Base-by-base conservation (phyloP, 2,888 invertebrate genomes). In the Parthenolecanium corni region DNA sequence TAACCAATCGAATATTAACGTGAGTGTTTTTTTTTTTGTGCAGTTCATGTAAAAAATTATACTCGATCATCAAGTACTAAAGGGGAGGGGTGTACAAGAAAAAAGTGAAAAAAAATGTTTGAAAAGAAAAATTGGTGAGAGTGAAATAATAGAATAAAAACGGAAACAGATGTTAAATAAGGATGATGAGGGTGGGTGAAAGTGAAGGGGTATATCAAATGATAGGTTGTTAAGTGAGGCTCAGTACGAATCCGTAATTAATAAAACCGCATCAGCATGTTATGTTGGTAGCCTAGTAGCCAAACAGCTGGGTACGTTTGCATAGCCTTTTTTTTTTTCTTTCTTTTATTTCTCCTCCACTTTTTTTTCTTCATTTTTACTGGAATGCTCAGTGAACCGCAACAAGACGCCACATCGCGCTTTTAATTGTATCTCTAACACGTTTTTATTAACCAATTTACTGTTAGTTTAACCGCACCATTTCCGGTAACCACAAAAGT, bases 221-320 rank as follows among this genome's bases (percentile, higher is more conserved):
- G 58, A 58, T 58, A 58, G 58, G 58, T 58, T 58, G 58, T 58
- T 58, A 58, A 49, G 46, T 11, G 58, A 20, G 58, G 58, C 58
- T 47, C 58, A 25, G 58, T 49, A 47, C 58, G 58, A 49, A 58
- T 58, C 58, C 36, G 58, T 58, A 58, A 58, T 58, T 58, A 58
- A 58, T 58, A 58, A 58, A 58, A 58, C 58, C 58, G 49, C 58
- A 58, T 58, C 58, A 58, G 58, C 58, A 58, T 58, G 58, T 58
- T 58, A 58, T 49, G 58, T 58, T 49, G 58, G 58, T 58, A 58
- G 58, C 58, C 49, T 49, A 58, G 49, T 25, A 47, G 31, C 18
- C 47, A 49, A 58, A 58, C 58, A 58, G 58, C 46, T 58, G 58
- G 58, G 49, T 58, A 20, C 47, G 49, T 58, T 58, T 58, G 58